Conservation (phyloP, 2,113 vertebrate species). For the Henicopernis longicauda region DNA sequence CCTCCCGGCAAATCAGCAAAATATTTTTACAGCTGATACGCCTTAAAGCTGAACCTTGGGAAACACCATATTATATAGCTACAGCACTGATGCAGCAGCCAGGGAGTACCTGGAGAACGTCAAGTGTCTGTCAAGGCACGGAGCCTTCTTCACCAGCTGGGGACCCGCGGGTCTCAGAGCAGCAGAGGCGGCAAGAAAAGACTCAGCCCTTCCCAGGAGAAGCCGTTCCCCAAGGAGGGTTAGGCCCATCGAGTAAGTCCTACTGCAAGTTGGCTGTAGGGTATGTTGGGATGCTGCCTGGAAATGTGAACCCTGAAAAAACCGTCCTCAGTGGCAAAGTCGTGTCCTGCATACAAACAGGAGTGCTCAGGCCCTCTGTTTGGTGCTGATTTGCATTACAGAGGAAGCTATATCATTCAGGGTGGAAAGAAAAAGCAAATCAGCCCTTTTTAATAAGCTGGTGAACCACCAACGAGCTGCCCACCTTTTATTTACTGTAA, state of each 20-base stretch:
- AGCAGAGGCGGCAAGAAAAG: not conserved
- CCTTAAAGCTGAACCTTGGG: not conserved
- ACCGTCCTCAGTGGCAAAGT: not conserved
- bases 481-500: constrained; percentile 19
- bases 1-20: not conserved
- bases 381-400: not conserved
- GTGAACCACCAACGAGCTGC: not conserved
- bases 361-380: not conserved
- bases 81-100: not conserved
- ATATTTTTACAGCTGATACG: not conserved
- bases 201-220: not conserved
- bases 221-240: not conserved
- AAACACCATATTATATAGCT: not conserved
- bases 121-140: not conserved
- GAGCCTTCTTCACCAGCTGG: not conserved
- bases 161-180: accelerated
- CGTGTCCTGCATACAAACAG: not conserved
- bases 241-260: not conserved
- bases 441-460: not conserved
- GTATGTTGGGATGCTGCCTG: not conserved
- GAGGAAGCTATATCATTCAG: not conserved
- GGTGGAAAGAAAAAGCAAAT: not conserved
- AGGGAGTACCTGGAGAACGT: accelerated
- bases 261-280: not conserved
- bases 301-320: not conserved